These are phyloP conservation scores for Urocitellus parryii DNA, from an alignment of 2,113 vertebrate species.

Conservation along the genomic window DNA sequence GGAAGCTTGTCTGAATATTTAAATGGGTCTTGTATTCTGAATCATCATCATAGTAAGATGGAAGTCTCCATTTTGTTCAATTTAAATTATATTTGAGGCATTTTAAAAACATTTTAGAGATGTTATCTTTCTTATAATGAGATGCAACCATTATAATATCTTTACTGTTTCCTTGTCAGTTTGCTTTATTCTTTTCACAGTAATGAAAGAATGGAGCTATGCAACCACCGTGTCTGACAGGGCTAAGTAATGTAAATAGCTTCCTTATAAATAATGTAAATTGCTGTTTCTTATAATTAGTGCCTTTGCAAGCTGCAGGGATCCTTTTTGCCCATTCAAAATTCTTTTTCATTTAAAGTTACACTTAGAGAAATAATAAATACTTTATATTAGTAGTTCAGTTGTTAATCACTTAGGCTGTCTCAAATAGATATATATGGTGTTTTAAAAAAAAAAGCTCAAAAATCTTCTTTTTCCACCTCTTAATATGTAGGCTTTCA, in stretches of 20 bases:
- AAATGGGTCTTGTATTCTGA: conserved; percentile 66
- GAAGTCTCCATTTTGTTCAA: conserved; percentile 68
- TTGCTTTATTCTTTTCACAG: conserved; percentile 54
- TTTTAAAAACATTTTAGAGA: conserved; percentile 16
- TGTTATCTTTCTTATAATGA: conserved; percentile 57
- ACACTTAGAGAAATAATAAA: conserved; percentile 64
- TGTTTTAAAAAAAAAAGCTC: background rate
- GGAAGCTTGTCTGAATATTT: conserved; percentile 68
- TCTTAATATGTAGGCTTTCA: background rate
- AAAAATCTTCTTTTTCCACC: background rate
- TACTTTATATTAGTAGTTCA: conserved; percentile 62
- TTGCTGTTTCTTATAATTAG: conserved; percentile 75
- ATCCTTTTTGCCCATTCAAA: conserved; percentile 48
- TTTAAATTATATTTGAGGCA: conserved; percentile 63
- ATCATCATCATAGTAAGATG: conserved; percentile 67
- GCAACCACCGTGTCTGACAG: conserved; percentile 39
- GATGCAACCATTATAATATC: conserved; percentile 63
- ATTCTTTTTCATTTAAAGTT: conserved; percentile 57
- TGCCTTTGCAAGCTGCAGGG: conserved; percentile 47
- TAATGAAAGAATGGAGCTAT: conserved; percentile 25
- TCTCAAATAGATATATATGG: background rate
- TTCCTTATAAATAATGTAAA: conserved; percentile 82
- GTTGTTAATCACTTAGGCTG: conserved; percentile 41
- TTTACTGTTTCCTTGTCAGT: conserved; percentile 62
- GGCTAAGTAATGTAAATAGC: conserved; percentile 73